phyloP scores from a whole-genome alignment of 53 echinoderm and acorn worm genomes.

The Pentamera pediparva region DNA sequence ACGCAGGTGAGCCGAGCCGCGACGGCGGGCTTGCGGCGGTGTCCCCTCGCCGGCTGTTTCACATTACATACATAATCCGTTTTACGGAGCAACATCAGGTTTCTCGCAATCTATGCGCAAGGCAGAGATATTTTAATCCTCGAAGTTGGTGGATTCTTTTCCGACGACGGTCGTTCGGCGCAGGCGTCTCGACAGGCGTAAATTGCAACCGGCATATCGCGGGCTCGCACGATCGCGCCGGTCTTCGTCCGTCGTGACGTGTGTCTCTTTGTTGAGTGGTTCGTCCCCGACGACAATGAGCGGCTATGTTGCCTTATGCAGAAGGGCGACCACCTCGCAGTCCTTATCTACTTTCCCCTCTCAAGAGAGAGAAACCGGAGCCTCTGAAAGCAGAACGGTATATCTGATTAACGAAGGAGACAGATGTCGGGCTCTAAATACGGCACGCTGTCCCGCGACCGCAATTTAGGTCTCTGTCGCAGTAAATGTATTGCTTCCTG shows the following conservation, averaged over 20 bases:
- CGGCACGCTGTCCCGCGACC: slow-evolving; percentile 28
- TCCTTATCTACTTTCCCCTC: slow-evolving; percentile 24
- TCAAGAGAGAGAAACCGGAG: not conserved
- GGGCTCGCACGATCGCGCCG: slow-evolving; percentile 34
- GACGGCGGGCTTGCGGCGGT: slow-evolving; percentile 28
- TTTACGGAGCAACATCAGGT: slow-evolving; percentile 34
- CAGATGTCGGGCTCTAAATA: slow-evolving; percentile 29
- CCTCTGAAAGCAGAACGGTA: slow-evolving; percentile 16
- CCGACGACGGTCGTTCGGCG: slow-evolving; percentile 30
- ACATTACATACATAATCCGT: slow-evolving; percentile 39
- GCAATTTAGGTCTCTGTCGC: slow-evolving; percentile 30
- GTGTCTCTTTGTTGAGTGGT: slow-evolving; percentile 18
- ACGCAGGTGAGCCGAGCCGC: slow-evolving; percentile 28
- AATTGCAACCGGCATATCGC: slow-evolving; percentile 38
- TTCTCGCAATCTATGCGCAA: slow-evolving; percentile 35
- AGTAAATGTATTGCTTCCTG: slow-evolving; percentile 35
- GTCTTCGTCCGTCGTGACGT: slow-evolving; percentile 20
- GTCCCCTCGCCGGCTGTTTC: slow-evolving; percentile 30
- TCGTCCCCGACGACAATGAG: slow-evolving; percentile 24
- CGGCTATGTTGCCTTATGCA: slow-evolving; percentile 35
- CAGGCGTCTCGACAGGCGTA: slow-evolving; percentile 37
- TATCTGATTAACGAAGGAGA: slow-evolving; percentile 30
- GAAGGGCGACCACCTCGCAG: slow-evolving; percentile 35
- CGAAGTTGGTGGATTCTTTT: slow-evolving; percentile 13
- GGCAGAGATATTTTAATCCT: slow-evolving; percentile 36